A percentile compares a stretch with the other conserved stretches of the same genome.
Conservation (phyloP, 2,888 invertebrate species). For the Dorcus hopei region DNA sequence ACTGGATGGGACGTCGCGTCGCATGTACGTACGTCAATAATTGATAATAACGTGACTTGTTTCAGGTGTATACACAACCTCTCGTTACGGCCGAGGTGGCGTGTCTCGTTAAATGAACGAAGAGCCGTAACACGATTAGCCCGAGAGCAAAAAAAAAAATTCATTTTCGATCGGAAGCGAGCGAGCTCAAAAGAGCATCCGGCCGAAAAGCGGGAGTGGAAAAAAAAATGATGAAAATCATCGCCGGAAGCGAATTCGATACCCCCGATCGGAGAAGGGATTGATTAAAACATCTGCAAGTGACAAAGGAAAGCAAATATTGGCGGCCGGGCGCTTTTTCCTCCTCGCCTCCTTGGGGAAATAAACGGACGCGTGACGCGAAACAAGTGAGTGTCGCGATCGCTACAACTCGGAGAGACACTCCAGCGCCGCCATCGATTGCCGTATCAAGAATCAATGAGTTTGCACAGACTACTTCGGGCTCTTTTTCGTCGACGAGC, state of each 20-base stretch:
- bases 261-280: neutral
- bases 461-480: no score
- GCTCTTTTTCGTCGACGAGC: no score
- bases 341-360: conserved; percentile 22
- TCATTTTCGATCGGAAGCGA: no score
- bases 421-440: no score
- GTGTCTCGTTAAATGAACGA: no score
- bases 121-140: no score
- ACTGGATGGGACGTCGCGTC: neutral
- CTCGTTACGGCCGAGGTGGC: no score
- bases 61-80: no score
- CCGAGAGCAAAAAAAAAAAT: no score
- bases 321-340: conserved; percentile 17
- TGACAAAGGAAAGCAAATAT: conserved; percentile 22
- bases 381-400: conserved; percentile 11
- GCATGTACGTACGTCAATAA: neutral
- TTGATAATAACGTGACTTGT: neutral
- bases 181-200: no score
- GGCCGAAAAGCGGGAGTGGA: no score
- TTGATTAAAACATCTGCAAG: conserved; percentile 21
- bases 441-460: no score
- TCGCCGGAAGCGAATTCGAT: neutral
- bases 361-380: conserved; percentile 24
- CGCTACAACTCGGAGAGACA: conserved; percentile 2
- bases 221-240: conserved; percentile 8